Percentiles rank a stretch among this genome's conserved stretches.
Conservation (phyloP, 2,113 vertebrate species). For the Cyprinodon variegatus region DNA sequence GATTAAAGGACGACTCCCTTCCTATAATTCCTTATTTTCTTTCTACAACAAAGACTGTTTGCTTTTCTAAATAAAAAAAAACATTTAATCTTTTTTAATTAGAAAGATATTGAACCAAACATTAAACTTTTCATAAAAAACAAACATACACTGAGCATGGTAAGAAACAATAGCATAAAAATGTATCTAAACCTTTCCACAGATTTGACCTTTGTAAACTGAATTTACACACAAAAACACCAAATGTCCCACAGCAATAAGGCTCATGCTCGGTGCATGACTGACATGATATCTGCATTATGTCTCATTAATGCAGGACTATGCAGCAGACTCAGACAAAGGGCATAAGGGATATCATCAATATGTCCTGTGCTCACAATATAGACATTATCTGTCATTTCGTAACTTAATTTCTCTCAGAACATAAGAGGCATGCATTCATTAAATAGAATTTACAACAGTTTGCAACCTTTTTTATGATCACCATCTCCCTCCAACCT, state of each 20-base stretch:
- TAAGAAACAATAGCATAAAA: not conserved
- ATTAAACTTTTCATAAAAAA: slow-evolving; percentile 1
- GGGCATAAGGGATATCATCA: slow-evolving; percentile 14
- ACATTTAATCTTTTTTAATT: not conserved
- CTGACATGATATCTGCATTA: slow-evolving; percentile 43
- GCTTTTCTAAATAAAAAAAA: not conserved
- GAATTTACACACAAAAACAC: not conserved
- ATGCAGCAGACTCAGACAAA: slow-evolving; percentile 40
- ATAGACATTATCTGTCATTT: slow-evolving; percentile 7
- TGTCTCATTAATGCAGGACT: slow-evolving; percentile 61
- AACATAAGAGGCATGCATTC: not conserved
- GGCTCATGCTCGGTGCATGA: not conserved
- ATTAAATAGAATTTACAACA: not conserved
- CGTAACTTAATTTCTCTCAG: not conserved
- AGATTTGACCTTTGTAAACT: not conserved
- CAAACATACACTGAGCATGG: not conserved
- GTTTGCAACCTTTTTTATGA: not conserved
- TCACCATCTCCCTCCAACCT: not conserved
- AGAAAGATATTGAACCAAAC: not conserved
- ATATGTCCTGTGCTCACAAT: not conserved
- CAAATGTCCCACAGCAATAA: not conserved
- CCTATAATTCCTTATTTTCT: slow-evolving; percentile 10
- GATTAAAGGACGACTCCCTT: slow-evolving; percentile 4
- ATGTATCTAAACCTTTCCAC: not conserved
- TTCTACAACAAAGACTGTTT: slow-evolving; percentile 11